Conservation (phyloP, 2,888 invertebrate species). For the Barypeithes pellucidus region DNA sequence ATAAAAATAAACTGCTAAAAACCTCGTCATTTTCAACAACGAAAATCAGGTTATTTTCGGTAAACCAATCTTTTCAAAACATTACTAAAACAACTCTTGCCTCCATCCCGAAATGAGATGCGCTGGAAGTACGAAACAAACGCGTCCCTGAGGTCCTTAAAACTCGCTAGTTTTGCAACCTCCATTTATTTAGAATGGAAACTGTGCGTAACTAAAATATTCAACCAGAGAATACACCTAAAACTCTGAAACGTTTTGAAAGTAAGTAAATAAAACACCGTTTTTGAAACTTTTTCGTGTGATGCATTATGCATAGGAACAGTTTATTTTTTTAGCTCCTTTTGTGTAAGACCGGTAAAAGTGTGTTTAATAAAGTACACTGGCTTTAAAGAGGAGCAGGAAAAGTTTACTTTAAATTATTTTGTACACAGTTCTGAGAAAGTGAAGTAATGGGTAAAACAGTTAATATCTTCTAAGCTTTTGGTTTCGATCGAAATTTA, state of each 20-base stretch:
- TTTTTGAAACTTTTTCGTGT: conserved; percentile 37
- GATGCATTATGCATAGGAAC: conserved; percentile 50
- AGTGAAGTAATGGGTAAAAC: too few relatives aligned
- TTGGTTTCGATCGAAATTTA: too few relatives aligned
- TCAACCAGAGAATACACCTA: conserved; percentile 48
- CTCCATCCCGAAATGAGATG: conserved; percentile 38
- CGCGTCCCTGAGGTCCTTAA: conserved; percentile 47
- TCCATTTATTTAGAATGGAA: conserved; percentile 49
- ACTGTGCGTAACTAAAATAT: conserved; percentile 56
- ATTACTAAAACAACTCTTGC: conserved; percentile 29
- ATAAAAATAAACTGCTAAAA: conserved; percentile 24
- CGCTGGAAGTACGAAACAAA: conserved; percentile 39
- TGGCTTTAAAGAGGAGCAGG: background rate
- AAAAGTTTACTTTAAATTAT: too few relatives aligned
- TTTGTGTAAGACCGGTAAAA: conserved; percentile 9
- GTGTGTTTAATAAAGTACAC: conserved; percentile 4
- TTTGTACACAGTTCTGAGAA: too few relatives aligned
- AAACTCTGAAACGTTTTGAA: conserved; percentile 50
- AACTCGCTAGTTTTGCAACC: conserved; percentile 43
- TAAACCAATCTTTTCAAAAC: conserved; percentile 34
- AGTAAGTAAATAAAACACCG: conserved; percentile 51
- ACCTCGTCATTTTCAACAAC: conserved; percentile 14
- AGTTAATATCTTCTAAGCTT: too few relatives aligned
- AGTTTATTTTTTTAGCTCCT: conserved; percentile 39
- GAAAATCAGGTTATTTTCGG: conserved; percentile 23